Base-by-base conservation (phyloP, 2,113 vertebrate genomes). In the Phalacrocorax aristotelis region DNA sequence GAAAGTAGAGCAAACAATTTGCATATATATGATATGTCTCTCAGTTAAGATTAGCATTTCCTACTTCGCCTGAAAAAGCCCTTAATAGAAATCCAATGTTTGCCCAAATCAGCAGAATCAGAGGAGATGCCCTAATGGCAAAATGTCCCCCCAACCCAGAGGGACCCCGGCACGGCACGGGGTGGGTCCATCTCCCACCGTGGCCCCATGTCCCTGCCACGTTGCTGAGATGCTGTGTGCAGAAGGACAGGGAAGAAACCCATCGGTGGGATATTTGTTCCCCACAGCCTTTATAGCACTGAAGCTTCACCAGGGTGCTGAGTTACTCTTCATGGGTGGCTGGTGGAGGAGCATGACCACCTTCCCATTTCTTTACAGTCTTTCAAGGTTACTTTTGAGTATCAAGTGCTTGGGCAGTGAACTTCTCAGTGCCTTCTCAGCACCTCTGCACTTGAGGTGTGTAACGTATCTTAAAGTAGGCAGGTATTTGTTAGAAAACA, bases 1-100 rank as follows among this genome's bases (percentile, higher is more conserved):
- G 95, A 96, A 97, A 96, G 96, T 96, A 96, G 96, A 97, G 96
- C 96, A 96, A 97, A 88, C 90, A 92, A 95, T 97, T 96, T 97
- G 96, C 96, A 96, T 97, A 96, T 94, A 95, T 92, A 86, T 83
- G 90, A 88, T 96, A 83, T 90, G 95, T 94, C 86, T 97, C 95
- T 97, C 94, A 75, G 96, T 95, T 94, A 93, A 97, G 92, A 95
- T 94, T 96, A 97, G 62, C 90, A 90, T 97, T 97, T 96, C 80
- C 76, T 88, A 81, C 88, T 92, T 96, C 1, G 71, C 93, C 88
- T 95, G 83, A 84, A 64, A 64, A 95, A 96, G 30, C 64, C 83
- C 83, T 83, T 90, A 93, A 94, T 96, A 90, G 68, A 95, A 92
- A 94, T 70, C 54, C 29, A 86, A 44, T 52, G 21, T 93, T 95